phyloP scores from a whole-genome alignment of 2,797 vertebrate species.

The Chanos chanos region DNA sequence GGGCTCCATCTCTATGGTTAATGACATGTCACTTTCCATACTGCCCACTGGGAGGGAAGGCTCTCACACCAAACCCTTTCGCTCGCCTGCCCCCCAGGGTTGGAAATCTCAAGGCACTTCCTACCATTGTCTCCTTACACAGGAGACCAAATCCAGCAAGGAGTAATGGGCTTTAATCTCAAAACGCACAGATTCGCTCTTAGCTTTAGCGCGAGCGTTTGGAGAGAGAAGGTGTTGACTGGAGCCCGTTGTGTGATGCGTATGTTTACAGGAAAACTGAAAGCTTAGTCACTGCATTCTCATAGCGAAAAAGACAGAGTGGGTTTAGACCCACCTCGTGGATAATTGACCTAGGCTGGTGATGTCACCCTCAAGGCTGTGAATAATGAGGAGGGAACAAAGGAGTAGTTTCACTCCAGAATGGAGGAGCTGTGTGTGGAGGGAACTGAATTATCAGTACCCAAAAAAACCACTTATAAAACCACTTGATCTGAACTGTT shows the following conservation, averaged over 20 bases:
- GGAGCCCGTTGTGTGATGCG: slow-evolving; percentile 1
- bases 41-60: slow-evolving; percentile 38
- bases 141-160: background rate
- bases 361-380: slow-evolving; percentile 49
- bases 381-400: slow-evolving; percentile 42
- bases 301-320: background rate
- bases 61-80: slow-evolving; percentile 32
- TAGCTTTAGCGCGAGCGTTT: slow-evolving; percentile 5
- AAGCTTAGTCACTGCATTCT: background rate
- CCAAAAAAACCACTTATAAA: too few relatives aligned
- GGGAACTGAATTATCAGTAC: background rate
- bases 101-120: slow-evolving; percentile 23
- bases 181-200: background rate
- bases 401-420: slow-evolving; percentile 11
- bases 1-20: slow-evolving; percentile 44
- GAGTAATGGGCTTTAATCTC: slow-evolving; percentile 4
- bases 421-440: background rate
- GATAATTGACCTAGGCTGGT: slow-evolving; percentile 51
- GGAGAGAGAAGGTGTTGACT: background rate
- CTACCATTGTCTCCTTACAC: slow-evolving; percentile 10
- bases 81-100: slow-evolving; percentile 20
- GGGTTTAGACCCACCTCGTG: slow-evolving; percentile 45
- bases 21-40: slow-evolving; percentile 54
- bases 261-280: slow-evolving; percentile 7
- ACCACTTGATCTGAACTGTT: too few relatives aligned